Evolutionary conservation across 2,797 vertebrate species (phyloP), one percentile per base, ranked within the genome.

Genomic region (Hoplostethus atlanticus): DNA sequence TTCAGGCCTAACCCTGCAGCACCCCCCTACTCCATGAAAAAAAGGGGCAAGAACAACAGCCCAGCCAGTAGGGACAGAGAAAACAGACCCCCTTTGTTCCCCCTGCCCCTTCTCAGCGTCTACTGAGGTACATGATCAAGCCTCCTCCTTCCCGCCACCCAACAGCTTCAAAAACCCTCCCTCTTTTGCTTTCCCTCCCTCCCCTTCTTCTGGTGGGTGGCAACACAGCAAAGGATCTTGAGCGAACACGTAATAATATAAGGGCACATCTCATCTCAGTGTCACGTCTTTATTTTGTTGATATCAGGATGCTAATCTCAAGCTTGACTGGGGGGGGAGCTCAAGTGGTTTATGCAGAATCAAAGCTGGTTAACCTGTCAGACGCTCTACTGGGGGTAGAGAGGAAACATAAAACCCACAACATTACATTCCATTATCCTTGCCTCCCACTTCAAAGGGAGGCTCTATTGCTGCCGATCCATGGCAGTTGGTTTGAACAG

Each of bases 11-110:
- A 96, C 95, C 95, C 93, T 91, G 88, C 91, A 91, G 91, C 93
- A 92, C 82, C 79, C 94, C 90, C 95, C 89, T 86, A 87, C 90
- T 92, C 92, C 82, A 81, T 91, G 21, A 21, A 95, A 96, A 95
- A 96, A 97, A 95, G 94, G 94, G 94, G 93, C 72, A 85, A 95
- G 95, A 95, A 97, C 96, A 96, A 97, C 95, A 93, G 94, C 94
- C 92, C 96, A 94, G 92, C 94, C 95, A 96, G 95, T 80, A 79
- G 92, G 95, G 95, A 95, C 94, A 93, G 92, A 92, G 94, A 95
- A 96, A 96, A 98, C 97, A 98, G 96, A 96, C 94, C 92, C 94
- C 91, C 95, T 97, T 98, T 99, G 97, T 98, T 96, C 93, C 85
- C 90, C 85, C 86, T 86, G 88, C 93, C 94, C 93, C 90, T 94